phyloP scores from a whole-genome alignment of 2,888 invertebrate species.

The Nezara viridula region DNA sequence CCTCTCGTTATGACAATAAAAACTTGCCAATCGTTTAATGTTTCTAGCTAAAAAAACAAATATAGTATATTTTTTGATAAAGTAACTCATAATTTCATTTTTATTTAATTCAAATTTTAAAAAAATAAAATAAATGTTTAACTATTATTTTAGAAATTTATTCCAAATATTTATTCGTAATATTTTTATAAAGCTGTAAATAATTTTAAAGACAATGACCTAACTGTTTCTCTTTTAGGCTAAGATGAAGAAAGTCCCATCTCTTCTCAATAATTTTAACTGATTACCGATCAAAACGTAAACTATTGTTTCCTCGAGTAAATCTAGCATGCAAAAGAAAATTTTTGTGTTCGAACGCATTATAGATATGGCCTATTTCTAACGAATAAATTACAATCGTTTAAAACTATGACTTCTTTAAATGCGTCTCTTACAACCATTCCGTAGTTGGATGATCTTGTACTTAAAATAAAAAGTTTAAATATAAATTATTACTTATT shows the following conservation, averaged over 20 bases:
- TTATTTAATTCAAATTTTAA: neutral
- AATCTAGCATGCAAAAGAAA: neutral
- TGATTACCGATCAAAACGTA: neutral
- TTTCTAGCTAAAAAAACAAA: conserved; percentile 27
- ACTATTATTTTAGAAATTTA: neutral
- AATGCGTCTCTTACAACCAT: neutral
- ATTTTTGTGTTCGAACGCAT: neutral
- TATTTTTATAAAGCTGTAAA: conserved; percentile 42
- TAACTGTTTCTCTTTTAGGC: neutral
- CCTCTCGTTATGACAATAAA: conserved; percentile 56
- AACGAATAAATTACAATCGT: neutral
- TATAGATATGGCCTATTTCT: conserved; percentile 14
- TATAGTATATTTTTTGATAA: conserved; percentile 46
- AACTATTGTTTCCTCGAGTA: neutral
- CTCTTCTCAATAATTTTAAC: conserved; percentile 31
- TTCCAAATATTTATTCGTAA: conserved; percentile 22
- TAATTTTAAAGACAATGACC: conserved; percentile 23
- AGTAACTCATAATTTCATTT: conserved; percentile 4
- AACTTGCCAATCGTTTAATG: conserved; percentile 52
- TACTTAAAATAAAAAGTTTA: neutral
- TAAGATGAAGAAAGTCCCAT: conserved; percentile 28
- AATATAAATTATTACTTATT: conserved; percentile 12
- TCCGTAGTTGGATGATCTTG: neutral
- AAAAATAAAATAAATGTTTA: neutral
- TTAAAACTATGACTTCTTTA: conserved; percentile 26